Conservation (phyloP, 2,797 vertebrate genomes). For the Neomorphus geoffroyi region DNA sequence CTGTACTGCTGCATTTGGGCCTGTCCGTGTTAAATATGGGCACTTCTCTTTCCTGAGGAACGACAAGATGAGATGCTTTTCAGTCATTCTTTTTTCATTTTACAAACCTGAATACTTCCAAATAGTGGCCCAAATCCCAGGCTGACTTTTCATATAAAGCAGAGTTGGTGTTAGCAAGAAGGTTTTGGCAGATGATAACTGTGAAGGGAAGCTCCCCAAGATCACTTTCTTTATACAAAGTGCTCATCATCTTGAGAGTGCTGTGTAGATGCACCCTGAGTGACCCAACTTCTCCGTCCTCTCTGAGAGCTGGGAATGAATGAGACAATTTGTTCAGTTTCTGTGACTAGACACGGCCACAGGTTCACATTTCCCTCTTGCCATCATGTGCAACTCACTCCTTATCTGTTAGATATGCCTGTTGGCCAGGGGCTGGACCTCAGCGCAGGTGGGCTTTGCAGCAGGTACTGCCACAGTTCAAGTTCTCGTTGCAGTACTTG, state of each 20-base stretch:
- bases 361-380: not conserved
- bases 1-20: not conserved
- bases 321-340: not conserved
- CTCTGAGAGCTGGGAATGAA: not conserved
- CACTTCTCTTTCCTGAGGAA: not conserved
- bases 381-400: not conserved
- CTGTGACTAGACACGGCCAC: not conserved
- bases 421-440: not conserved
- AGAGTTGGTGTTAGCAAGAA: not conserved
- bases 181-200: not conserved
- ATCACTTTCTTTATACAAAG: not conserved
- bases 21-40: not conserved
- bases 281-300: not conserved
- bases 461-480: not conserved
- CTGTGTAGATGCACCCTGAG: not conserved
- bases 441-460: not conserved
- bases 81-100: not conserved
- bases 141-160: not conserved
- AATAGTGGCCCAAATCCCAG: not conserved
- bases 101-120: not conserved
- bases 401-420: not conserved
- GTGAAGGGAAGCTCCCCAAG: not conserved
- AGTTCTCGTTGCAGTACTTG: rapidly evolving
- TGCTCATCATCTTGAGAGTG: not conserved
- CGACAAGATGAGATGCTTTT: not conserved